A percentile compares a stretch with the other conserved stretches of the same genome.
phyloP scores from a whole-genome alignment of 2,797 vertebrate genomes.

The Erethizon dorsatum region DNA sequence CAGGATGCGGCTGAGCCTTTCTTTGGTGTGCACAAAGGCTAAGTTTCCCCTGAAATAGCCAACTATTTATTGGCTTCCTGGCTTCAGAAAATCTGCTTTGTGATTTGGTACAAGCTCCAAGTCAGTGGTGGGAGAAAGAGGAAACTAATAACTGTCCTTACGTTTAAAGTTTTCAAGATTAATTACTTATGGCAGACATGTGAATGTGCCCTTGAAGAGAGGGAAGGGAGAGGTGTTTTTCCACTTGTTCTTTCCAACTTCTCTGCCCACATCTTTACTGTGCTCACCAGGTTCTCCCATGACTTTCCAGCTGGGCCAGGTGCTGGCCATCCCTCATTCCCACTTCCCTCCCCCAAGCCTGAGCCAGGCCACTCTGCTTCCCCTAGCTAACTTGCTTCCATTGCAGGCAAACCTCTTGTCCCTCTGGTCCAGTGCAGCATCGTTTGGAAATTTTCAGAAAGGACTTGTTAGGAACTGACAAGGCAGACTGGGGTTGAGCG shows the following conservation, averaged over 20 bases:
- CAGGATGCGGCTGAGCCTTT: neutral
- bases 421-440: neutral
- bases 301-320: neutral
- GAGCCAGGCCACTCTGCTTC: neutral
- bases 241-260: neutral
- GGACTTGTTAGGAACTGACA: neutral
- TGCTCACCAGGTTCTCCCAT: neutral
- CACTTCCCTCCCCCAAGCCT: too few species aligned
- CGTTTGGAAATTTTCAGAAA: neutral
- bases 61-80: neutral
- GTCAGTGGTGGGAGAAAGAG: neutral
- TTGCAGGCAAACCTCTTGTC: neutral
- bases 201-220: neutral
- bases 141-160: neutral
- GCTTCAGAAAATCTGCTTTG: conserved; percentile 13
- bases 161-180: neutral
- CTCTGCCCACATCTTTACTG: neutral
- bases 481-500: neutral
- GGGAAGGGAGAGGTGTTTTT: neutral
- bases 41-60: neutral
- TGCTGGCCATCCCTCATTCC: neutral
- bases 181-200: neutral
- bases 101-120: neutral
- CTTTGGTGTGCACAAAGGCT: neutral
- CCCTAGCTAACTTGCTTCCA: neutral